phyloP scores from a whole-genome alignment of 2,888 invertebrate genomes.

The Ashinkailepas kermadecensis region DNA sequence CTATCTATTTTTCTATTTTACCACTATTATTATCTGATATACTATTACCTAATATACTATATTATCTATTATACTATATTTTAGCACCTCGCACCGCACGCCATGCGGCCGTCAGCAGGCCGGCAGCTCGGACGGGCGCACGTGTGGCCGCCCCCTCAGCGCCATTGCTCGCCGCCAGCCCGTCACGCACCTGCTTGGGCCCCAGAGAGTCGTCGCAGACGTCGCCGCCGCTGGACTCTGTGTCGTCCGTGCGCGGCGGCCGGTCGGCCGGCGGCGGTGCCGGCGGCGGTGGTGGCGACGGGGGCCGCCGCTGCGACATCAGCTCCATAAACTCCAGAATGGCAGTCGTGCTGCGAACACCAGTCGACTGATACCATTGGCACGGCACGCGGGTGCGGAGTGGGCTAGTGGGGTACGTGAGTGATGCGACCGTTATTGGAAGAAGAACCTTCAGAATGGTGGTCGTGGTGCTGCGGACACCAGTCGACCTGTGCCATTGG shows the following conservation, averaged over 20 bases:
- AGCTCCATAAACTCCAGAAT: conserved; percentile 23
- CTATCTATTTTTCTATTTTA: no score
- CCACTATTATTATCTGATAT: no score
- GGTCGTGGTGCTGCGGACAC: no score
- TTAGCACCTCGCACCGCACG: neutral
- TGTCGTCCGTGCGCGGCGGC: neutral
- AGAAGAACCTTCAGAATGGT: no score
- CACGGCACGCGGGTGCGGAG: no score
- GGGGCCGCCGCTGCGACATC: conserved; percentile 20
- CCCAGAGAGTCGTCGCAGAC: conserved; percentile 25
- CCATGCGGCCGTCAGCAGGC: neutral
- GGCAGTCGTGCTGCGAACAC: neutral
- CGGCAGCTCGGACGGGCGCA: neutral
- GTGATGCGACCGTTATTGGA: no score
- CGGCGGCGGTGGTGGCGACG: neutral
- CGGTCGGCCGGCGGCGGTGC: neutral
- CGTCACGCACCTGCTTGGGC: conserved; percentile 20
- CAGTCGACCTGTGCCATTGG: no score
- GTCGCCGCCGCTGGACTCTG: neutral
- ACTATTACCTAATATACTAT: no score
- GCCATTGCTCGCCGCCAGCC: neutral
- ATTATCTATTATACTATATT: no score
- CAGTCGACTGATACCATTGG: conserved; percentile 28
- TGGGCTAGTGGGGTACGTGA: no score
- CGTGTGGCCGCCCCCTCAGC: neutral